Evolutionary conservation across 2,113 vertebrate species (phyloP), one percentile per base, ranked within the genome.

Genomic region (Origma solitaria): DNA sequence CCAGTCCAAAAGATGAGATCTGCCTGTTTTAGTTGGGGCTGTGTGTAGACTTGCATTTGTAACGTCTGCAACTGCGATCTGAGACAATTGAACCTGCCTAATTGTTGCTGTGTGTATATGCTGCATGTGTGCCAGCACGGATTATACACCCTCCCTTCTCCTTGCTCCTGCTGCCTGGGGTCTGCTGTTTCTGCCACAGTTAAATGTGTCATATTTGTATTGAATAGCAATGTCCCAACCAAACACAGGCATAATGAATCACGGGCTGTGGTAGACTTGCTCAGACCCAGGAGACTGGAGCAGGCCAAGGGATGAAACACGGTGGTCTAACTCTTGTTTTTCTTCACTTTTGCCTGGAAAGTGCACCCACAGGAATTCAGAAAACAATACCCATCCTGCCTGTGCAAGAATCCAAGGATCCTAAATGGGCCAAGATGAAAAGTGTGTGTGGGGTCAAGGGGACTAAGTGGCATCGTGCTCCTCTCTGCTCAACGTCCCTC

Each of bases 311-410:
- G 78, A 61, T 86, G 78, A 91, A 91, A 87, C 73, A 56, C 24
- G 0, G 0, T 16, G n/a, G 65, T 65, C 70, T 12, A 60, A 44
- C 30, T 87, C 60, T 58, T 75, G 45, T 54, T 93, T 66, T 93
- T 25, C 47, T 90, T 93, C 56, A 47, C 76, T 90, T 84, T 78
- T 86, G 80, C 88, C 69, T 47, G 49, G 51, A 75, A 81, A 83
- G 31, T 17, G 56, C 69, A 71, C 68, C 68, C 80, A 51, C 0
- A 7, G 72, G 71, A 91, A 75, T 86, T 70, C 57, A 37, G 58
- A 31, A 70, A 92, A 61, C 86, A 92, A 90, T 90, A 90, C 42
- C 83, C 82, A 86, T 92, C 94, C 65, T 94, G 95, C 69, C 81
- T 78, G 31, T 2, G 24, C 37, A 42, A 53, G 84, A 93, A 91